Evolutionary conservation across 2,888 invertebrate species (phyloP), one percentile per base, ranked within the genome.

Genomic region (Rhorus exstirpatorius): DNA sequence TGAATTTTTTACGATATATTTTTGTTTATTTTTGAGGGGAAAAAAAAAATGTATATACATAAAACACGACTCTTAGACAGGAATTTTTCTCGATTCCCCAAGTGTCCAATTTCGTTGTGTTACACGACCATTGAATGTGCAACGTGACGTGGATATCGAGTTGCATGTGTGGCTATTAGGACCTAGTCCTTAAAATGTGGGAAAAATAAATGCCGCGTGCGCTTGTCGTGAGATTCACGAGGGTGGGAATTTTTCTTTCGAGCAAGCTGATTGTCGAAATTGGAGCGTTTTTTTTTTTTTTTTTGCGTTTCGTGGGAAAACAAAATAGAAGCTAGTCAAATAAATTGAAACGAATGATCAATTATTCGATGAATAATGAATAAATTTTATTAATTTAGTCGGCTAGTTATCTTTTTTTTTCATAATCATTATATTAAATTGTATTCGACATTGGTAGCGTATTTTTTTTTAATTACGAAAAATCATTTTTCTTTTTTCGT

Each of bases 171-270:
- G 31, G 6, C 53, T 44, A 26, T 21, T 6, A 44, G 31, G 31
- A 17, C 44, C n/a, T n/a, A n/a, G n/a, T n/a, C n/a, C n/a, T n/a
- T n/a, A n/a, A n/a, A n/a, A n/a, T n/a, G n/a, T n/a, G n/a, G n/a
- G n/a, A n/a, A n/a, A n/a, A 83, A 79, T 79, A 79, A 76, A 79
- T 83, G 3, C 76, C 67, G 71, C 72, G 14, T 4, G 60, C 77
- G 10, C 61, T 68, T 41, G 21, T 19, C 19, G 38, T 67, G 68
- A 76, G 71, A 68, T 26, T 72, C 53, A 53, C 67, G 44, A 70
- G 81, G 81, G 72, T 81, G 81, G 44, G 77, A 68, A 81, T 49
- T 68, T 74, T 78, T 46, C 26, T 53, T 71, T 41, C 46, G 53
- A 26, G 26, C 21, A 19, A 63, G 8, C 44, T 19, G 12, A 58